Percentiles rank a stretch among this genome's conserved stretches.
These are phyloP conservation scores for Palythoa caribaeorum DNA, from an alignment of 92 coral and sea anemone species.

Conservation along the genomic window DNA sequence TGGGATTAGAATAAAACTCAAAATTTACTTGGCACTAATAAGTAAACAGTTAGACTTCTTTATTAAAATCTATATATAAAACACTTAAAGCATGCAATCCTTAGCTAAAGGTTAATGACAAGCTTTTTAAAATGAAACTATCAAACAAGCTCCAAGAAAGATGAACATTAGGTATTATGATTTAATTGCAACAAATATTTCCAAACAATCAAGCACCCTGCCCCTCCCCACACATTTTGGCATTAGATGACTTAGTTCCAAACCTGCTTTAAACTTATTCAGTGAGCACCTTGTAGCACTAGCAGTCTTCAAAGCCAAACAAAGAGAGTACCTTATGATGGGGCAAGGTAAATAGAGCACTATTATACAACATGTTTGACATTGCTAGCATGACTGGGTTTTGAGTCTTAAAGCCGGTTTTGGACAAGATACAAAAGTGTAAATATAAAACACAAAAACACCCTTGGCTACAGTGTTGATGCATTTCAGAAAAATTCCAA, in stretches of 20 bases:
- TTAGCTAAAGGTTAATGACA: neutral
- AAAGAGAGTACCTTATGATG: neutral
- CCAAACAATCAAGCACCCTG: constrained; percentile 2
- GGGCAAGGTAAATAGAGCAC: neutral
- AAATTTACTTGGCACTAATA: neutral
- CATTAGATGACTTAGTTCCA: neutral
- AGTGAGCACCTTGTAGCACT: constrained; percentile 7
- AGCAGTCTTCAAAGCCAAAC: constrained; percentile 6
- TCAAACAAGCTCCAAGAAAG: neutral
- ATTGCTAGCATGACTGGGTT: constrained; percentile 6
- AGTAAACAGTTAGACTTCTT: neutral
- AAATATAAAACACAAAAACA: neutral
- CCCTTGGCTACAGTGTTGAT: neutral
- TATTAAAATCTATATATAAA: neutral
- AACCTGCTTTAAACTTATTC: constrained; percentile 3
- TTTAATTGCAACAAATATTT: neutral
- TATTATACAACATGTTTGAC: neutral
- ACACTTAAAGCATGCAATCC: neutral
- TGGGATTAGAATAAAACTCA: neutral
- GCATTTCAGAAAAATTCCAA: neutral
- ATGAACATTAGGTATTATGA: neutral
- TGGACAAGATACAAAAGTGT: neutral
- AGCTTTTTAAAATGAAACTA: neutral
- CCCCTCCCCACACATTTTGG: constrained; percentile 4
- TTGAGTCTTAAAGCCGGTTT: constrained; percentile 1